These are phyloP conservation scores for Apolygus lucorum DNA, from an alignment of 1,140 invertebrate genomes.

Conservation along the genomic window DNA sequence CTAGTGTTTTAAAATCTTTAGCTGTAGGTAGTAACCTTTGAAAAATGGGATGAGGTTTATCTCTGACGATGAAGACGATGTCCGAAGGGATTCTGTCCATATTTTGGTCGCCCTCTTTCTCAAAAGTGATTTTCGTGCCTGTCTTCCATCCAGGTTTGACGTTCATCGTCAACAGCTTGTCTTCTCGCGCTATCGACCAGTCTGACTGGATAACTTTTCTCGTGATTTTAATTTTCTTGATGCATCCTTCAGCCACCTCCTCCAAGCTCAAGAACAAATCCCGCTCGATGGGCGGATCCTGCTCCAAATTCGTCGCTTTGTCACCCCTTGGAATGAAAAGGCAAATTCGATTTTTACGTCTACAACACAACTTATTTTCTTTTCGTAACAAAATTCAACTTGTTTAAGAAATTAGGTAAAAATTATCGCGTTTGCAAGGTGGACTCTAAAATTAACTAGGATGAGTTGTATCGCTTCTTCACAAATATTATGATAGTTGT, in stretches of 20 bases:
- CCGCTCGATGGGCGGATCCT: slow-evolving; percentile 91
- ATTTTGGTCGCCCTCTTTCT: slow-evolving; percentile 93
- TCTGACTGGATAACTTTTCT: slow-evolving; percentile 76
- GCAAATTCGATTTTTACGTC: too few species aligned
- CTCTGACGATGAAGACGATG: slow-evolving; percentile 96
- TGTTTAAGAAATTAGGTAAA: too few species aligned
- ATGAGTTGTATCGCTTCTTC: too few species aligned
- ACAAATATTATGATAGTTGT: too few species aligned
- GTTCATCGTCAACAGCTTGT: slow-evolving; percentile 80
- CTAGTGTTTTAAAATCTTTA: too few species aligned
- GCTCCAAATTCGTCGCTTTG: slow-evolving; percentile 36
- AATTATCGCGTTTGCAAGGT: too few species aligned
- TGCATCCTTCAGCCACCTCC: slow-evolving; percentile 84
- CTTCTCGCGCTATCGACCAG: slow-evolving; percentile 80
- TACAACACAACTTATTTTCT: too few species aligned
- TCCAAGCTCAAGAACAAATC: slow-evolving; percentile 91
- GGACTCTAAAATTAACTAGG: too few species aligned
- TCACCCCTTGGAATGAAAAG: too few species aligned
- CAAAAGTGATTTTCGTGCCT: slow-evolving; percentile 98
- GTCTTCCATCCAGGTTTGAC: slow-evolving; percentile 99
- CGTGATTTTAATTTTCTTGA: slow-evolving; percentile 99
- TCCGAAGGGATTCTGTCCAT: slow-evolving; percentile 95
- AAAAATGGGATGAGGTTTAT: slow-evolving; percentile 90
- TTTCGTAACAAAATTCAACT: too few species aligned
- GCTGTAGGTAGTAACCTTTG: too few species aligned